Conservation (phyloP, 1,140 invertebrate species). For the Holotrichia oblita region DNA sequence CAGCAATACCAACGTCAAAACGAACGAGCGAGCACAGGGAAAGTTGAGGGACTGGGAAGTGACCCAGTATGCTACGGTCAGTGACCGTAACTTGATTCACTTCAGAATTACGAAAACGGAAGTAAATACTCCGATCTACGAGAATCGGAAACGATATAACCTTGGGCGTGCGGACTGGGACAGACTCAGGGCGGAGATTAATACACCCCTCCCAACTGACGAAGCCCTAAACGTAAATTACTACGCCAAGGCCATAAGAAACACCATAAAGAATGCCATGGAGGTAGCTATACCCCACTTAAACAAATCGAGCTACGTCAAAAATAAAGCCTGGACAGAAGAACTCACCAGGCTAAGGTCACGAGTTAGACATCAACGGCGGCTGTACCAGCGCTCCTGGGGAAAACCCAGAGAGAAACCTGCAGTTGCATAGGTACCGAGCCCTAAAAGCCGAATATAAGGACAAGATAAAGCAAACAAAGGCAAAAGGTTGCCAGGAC, state of each 20-base stretch:
- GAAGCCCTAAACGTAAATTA: not conserved
- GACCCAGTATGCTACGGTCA: not conserved
- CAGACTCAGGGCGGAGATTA: not conserved
- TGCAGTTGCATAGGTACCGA: not conserved
- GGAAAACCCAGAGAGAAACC: not conserved
- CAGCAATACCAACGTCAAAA: no score
- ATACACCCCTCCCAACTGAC: no score
- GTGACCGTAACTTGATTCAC: not conserved
- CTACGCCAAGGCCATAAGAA: not conserved
- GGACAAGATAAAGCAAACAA: not conserved
- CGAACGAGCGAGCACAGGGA: not conserved
- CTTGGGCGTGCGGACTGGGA: not conserved
- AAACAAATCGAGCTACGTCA: not conserved
- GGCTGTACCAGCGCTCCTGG: not conserved
- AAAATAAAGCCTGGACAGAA: not conserved
- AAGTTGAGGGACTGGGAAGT: not conserved
- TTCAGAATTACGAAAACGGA: not conserved
- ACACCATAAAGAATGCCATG: not conserved
- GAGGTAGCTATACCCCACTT: not conserved
- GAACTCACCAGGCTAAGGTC: not conserved
- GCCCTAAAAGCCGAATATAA: slow-evolving; percentile 4
- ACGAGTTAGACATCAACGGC: not conserved
- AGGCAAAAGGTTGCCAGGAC: not conserved
- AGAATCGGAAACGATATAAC: not conserved
- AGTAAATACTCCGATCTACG: no score